These are phyloP conservation scores for Aphelinus certus DNA, from an alignment of 1,140 invertebrate species.

Conservation along the genomic window DNA sequence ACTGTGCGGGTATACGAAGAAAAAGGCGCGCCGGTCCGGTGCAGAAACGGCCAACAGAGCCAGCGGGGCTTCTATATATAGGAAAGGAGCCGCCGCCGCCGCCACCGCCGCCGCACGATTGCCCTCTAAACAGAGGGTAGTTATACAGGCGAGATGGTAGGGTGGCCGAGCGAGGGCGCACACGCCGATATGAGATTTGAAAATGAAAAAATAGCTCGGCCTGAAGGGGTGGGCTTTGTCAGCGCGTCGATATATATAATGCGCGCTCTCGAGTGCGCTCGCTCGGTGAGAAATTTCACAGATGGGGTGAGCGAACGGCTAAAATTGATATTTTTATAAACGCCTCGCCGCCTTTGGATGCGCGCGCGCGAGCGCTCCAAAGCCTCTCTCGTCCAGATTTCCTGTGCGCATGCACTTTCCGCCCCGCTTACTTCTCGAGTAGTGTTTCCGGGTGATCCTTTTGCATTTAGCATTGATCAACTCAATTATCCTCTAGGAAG, in stretches of 20 bases:
- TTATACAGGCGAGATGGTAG: slow-evolving; percentile 37
- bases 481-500: too few species aligned
- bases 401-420: background rate
- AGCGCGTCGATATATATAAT: too few species aligned
- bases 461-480: too few species aligned
- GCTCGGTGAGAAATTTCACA: slow-evolving; percentile 17
- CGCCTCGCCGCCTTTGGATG: background rate
- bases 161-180: slow-evolving; percentile 3
- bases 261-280: too few species aligned
- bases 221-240: too few species aligned
- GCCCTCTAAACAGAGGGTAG: slow-evolving; percentile 55
- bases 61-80: slow-evolving; percentile 49
- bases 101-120: slow-evolving; percentile 42
- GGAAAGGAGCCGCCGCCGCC: slow-evolving; percentile 44
- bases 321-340: slow-evolving; percentile 14
- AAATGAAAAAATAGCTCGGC: too few species aligned
- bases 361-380: too few species aligned
- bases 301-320: background rate
- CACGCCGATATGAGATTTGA: background rate
- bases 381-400: too few species aligned
- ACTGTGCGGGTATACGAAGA: background rate
- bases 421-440: background rate
- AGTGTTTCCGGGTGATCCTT: background rate
- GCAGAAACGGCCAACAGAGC: slow-evolving; percentile 48
- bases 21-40: slow-evolving; percentile 10